A percentile compares a stretch with the other conserved stretches of the same genome.
Evolutionary conservation across 2,113 vertebrate species (phyloP).

Genomic region (Pomatorhinus ruficollis): DNA sequence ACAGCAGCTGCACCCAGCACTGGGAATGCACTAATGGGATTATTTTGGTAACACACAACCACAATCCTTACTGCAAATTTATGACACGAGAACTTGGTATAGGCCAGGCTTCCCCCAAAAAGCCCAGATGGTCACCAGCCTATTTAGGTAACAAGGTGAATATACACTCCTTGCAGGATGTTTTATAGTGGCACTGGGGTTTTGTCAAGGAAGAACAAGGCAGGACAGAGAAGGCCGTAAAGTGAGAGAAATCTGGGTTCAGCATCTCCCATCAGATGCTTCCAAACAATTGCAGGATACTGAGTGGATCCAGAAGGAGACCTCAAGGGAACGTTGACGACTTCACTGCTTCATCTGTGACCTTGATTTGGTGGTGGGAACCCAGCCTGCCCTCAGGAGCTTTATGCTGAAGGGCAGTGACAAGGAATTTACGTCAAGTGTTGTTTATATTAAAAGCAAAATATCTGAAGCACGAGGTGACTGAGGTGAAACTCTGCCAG

Average conservation of each 20-base stretch:
- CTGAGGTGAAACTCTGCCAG: conserved; percentile 4
- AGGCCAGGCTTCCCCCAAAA: background rate
- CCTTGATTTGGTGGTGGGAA: conserved; percentile 11
- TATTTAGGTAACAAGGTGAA: background rate
- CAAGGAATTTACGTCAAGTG: background rate
- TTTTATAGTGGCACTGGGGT: background rate
- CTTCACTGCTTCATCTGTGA: conserved; percentile 39
- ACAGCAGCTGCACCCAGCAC: background rate
- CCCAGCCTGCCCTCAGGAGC: background rate
- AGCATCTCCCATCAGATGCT: background rate
- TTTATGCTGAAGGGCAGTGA: background rate
- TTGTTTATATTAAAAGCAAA: background rate
- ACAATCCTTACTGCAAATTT: background rate
- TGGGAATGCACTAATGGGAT: background rate
- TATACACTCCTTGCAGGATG: background rate
- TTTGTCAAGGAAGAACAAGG: background rate
- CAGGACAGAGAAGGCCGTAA: background rate
- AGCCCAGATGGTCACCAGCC: background rate
- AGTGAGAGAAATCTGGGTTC: background rate
- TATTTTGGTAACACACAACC: background rate
- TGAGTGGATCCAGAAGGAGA: conserved; percentile 7
- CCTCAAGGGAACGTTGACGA: background rate
- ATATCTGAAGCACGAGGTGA: background rate
- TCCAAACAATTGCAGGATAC: conserved; percentile 59
- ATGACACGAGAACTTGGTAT: background rate